Percentiles rank a stretch among this genome's conserved stretches.
phyloP scores from a whole-genome alignment of 2,888 invertebrate genomes.

The Pegoplata infirma region DNA sequence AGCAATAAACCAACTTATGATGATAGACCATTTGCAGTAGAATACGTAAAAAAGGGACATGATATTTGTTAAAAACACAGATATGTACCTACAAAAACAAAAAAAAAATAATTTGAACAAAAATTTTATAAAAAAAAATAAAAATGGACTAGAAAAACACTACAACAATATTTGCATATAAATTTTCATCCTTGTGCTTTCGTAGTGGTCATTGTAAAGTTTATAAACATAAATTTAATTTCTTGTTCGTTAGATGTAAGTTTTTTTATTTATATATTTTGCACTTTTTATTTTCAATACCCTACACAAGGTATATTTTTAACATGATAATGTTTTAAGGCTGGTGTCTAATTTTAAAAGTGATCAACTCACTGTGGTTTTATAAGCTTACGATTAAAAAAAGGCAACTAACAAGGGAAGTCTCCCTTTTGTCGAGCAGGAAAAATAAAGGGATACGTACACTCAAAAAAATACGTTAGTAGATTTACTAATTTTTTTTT shows the following conservation, averaged over 20 bases:
- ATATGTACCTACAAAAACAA: background rate
- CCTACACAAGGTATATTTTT: too few species aligned
- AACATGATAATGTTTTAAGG: too few species aligned
- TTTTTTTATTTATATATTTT: too few species aligned
- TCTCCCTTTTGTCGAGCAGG: too few species aligned
- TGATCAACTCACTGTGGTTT: too few species aligned
- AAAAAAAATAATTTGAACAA: slow-evolving; percentile 2
- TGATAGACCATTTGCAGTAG: slow-evolving; percentile 19
- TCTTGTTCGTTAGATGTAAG: slow-evolving; percentile 19
- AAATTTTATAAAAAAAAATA: slow-evolving; percentile 8
- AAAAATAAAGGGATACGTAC: too few species aligned
- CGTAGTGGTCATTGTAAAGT: slow-evolving; percentile 56
- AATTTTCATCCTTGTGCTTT: slow-evolving; percentile 40
- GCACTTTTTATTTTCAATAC: too few species aligned
- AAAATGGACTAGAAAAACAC: slow-evolving; percentile 9
- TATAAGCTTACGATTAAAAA: too few species aligned
- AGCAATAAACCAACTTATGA: slow-evolving; percentile 16
- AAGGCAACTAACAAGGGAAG: too few species aligned
- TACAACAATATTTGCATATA: slow-evolving; percentile 54
- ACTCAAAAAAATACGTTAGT: too few species aligned
- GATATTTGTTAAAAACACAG: background rate
- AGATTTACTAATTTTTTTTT: too few species aligned
- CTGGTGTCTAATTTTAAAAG: too few species aligned
- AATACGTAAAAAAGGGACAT: background rate
- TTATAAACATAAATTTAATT: slow-evolving; percentile 60